Conservation (phyloP, 2,113 vertebrate genomes). For the Pachyramphus minor region DNA sequence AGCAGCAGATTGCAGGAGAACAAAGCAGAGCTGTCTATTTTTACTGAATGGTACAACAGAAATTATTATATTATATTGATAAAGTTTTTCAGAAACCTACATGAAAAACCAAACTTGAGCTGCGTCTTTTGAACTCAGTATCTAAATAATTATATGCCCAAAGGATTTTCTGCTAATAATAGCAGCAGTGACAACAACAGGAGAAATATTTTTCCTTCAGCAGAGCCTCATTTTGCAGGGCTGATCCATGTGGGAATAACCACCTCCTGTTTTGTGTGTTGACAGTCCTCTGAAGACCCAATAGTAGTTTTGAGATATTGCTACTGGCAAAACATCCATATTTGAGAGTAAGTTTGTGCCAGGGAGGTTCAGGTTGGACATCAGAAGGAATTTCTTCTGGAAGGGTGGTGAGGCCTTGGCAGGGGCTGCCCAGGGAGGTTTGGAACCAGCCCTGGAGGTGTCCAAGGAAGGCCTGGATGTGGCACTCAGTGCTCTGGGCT, state of each 20-base stretch:
- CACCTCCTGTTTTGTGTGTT: background rate
- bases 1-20: constrained; percentile 6
- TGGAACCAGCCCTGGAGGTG: background rate
- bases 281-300: background rate
- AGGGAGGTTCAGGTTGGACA: fast-evolving
- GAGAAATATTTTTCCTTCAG: background rate
- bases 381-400: fast-evolving
- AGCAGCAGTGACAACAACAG: background rate
- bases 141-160: background rate
- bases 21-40: background rate
- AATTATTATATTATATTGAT: background rate
- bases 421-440: background rate
- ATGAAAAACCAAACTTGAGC: background rate
- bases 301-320: background rate
- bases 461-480: fast-evolving
- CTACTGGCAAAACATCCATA: background rate
- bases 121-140: background rate
- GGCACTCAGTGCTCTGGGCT: background rate
- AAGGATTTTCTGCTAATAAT: background rate
- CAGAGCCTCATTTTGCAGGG: background rate
- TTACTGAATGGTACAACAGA: background rate
- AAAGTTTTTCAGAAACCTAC: constrained; percentile 28
- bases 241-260: background rate
- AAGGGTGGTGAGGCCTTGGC: background rate
- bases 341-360: background rate